phyloP scores from a whole-genome alignment of 1,140 invertebrate genomes.

The Phymastichus coffea region DNA sequence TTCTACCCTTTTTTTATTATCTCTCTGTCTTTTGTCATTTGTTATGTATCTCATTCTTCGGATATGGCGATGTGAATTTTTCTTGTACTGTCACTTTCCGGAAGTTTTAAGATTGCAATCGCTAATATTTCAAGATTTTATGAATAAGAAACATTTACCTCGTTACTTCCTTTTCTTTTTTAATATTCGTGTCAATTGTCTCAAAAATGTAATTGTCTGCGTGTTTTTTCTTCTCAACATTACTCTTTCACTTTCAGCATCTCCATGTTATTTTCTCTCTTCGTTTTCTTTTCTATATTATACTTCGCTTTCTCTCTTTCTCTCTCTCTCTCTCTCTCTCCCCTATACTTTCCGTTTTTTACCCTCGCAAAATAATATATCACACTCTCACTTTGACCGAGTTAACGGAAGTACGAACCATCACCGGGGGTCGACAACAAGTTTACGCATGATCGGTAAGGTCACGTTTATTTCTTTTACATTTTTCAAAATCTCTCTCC shows the following conservation, averaged over 20 bases:
- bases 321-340: constrained; percentile 10
- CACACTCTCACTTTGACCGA: constrained; percentile 48
- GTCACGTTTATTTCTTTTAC: not conserved
- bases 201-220: constrained; percentile 28
- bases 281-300: constrained; percentile 32
- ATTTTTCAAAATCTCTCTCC: no score
- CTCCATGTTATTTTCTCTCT: constrained; percentile 18
- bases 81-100: not conserved
- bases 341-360: constrained; percentile 2
- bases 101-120: not conserved
- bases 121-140: not conserved
- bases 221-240: constrained; percentile 24
- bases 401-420: constrained; percentile 38
- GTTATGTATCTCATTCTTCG: not conserved
- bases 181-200: constrained; percentile 7
- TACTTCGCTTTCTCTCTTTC: constrained; percentile 30
- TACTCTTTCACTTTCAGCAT: constrained; percentile 13
- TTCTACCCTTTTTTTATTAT: no score
- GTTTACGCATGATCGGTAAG: constrained; percentile 17
- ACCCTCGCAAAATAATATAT: constrained; percentile 19
- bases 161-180: not conserved
- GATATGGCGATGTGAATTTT: no score
- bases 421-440: not conserved
- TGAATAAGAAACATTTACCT: not conserved
- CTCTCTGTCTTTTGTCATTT: not conserved